A percentile compares a stretch with the other conserved stretches of the same genome.
Conservation (phyloP, 2,797 vertebrate genomes). For the Catostomus latipinnis region DNA sequence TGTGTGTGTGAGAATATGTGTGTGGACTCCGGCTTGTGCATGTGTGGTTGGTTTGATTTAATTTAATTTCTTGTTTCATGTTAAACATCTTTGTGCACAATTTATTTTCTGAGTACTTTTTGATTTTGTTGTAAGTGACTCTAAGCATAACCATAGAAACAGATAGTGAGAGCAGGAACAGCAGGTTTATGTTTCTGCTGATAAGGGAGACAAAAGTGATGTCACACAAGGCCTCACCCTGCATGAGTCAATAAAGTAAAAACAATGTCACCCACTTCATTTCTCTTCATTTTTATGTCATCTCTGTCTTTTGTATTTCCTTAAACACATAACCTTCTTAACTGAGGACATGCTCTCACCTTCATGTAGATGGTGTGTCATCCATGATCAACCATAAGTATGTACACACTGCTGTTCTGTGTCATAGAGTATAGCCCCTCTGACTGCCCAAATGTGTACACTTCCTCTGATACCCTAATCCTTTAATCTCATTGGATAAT, state of each 20-base stretch:
- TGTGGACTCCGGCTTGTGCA: slow-evolving; percentile 7
- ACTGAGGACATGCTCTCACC: not conserved
- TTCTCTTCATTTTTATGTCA: slow-evolving; percentile 13
- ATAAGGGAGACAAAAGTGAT: slow-evolving; percentile 19
- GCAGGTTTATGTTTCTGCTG: slow-evolving; percentile 25
- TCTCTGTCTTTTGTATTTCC: not conserved
- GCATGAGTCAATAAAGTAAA: slow-evolving; percentile 53
- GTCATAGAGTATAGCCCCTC: not conserved
- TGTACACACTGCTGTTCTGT: slow-evolving; percentile 22
- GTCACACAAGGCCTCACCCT: slow-evolving; percentile 11
- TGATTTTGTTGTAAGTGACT: slow-evolving; percentile 6
- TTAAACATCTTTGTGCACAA: slow-evolving; percentile 28
- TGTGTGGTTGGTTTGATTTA: slow-evolving; percentile 3
- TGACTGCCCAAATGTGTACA: slow-evolving; percentile 6
- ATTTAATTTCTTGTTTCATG: not conserved
- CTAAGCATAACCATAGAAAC: no score
- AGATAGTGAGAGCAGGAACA: not conserved
- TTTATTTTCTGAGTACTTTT: slow-evolving; percentile 15
- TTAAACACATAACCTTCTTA: not conserved
- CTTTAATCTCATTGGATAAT: slow-evolving; percentile 81
- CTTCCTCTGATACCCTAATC: slow-evolving; percentile 74
- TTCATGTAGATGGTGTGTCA: not conserved
- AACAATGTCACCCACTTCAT: slow-evolving; percentile 34
- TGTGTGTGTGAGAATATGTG: slow-evolving; percentile 8
- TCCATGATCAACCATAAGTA: not conserved